Percentiles rank a stretch among this genome's conserved stretches.
Evolutionary conservation across 2,888 invertebrate species (phyloP).

Genomic region (Branchellion lobata): DNA sequence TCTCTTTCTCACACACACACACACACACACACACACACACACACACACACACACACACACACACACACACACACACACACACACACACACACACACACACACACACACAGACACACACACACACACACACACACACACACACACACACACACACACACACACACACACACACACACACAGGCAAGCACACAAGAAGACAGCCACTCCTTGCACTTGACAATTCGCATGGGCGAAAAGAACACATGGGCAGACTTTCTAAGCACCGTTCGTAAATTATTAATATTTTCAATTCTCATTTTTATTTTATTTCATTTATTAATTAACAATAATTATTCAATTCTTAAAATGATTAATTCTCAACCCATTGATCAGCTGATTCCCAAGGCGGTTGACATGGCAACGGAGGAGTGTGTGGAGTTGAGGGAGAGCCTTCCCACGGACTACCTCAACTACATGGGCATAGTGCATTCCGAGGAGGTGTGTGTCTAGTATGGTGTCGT

Average conservation of each 20-base stretch:
- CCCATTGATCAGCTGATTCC: slow-evolving; percentile 67
- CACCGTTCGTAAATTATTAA: slow-evolving; percentile 64
- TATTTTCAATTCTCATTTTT: too few species aligned
- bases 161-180: slow-evolving; percentile 63
- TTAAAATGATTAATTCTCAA: too few species aligned
- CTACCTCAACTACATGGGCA: slow-evolving; percentile 75
- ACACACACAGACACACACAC: too few species aligned
- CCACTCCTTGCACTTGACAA: slow-evolving; percentile 90
- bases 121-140: too few species aligned
- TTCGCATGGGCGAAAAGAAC: slow-evolving; percentile 87
- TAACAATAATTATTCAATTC: too few species aligned
- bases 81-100: too few species aligned
- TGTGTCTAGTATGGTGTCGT: not conserved
- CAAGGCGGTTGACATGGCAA: slow-evolving; percentile 73
- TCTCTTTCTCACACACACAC: too few species aligned
- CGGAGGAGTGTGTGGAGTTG: slow-evolving; percentile 72
- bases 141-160: too few species aligned
- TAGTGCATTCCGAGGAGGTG: slow-evolving; percentile 68
- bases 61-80: too few species aligned
- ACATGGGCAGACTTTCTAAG: slow-evolving; percentile 86
- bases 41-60: too few species aligned
- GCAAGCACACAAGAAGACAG: slow-evolving; percentile 75
- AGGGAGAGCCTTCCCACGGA: slow-evolving; percentile 78
- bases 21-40: too few species aligned
- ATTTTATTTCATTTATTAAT: too few species aligned